Conservation (phyloP, 2,888 invertebrate species). For the Mechanitis messenoides region DNA sequence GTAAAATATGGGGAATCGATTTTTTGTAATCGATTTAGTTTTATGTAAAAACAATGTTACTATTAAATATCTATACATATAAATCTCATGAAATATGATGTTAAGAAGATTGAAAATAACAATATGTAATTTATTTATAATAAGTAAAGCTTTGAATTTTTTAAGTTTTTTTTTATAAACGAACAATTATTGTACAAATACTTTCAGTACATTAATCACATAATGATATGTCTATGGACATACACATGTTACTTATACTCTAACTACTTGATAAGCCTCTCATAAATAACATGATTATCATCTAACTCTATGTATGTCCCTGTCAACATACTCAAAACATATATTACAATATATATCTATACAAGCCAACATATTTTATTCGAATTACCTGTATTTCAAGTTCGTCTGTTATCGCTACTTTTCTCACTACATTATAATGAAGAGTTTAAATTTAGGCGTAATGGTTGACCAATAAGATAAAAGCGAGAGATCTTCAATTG, state of each 20-base stretch:
- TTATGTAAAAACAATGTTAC: constrained; percentile 49
- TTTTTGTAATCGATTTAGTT: constrained; percentile 67
- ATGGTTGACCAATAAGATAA: constrained; percentile 77
- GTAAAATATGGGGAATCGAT: constrained; percentile 55
- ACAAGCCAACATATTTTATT: constrained; percentile 51
- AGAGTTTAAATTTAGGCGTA: constrained; percentile 77
- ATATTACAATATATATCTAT: constrained; percentile 41
- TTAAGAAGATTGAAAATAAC: constrained; percentile 1
- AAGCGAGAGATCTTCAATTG: constrained; percentile 64
- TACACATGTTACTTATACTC: constrained; percentile 31
- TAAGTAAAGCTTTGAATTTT: constrained; percentile 12
- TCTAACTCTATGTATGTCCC: constrained; percentile 40
- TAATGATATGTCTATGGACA: constrained; percentile 27
- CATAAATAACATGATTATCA: constrained; percentile 43
- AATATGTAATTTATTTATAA: neutral
- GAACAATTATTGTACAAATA: constrained; percentile 17
- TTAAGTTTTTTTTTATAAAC: constrained; percentile 15
- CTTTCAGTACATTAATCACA: constrained; percentile 18
- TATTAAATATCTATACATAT: neutral
- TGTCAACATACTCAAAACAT: constrained; percentile 45
- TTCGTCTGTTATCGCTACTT: constrained; percentile 64
- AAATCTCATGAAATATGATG: neutral
- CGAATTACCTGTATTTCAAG: constrained; percentile 70
- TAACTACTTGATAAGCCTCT: constrained; percentile 33
- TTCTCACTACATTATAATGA: constrained; percentile 74